Evolutionary conservation across 2,888 invertebrate genomes (phyloP), one percentile per base, ranked within the genome.

Genomic region (Luperina testacea): DNA sequence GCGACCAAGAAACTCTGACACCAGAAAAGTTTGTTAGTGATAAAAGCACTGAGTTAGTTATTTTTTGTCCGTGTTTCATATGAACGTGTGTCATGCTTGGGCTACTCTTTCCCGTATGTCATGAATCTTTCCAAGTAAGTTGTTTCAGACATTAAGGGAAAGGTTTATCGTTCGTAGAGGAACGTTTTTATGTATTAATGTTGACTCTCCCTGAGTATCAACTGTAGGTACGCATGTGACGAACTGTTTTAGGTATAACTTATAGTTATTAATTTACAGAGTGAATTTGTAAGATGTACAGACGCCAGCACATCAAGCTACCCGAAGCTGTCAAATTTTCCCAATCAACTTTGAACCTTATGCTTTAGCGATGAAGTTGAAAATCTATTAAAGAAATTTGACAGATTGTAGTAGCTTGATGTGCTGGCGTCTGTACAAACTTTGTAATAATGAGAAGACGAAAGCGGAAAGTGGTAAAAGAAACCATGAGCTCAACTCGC

Each of bases 131-230:
- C 63, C 76, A 63, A 69, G 80, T 76, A 76, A 80, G 77, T 81
- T 64, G 70, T 64, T 80, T 51, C 13, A 51, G 80, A 73, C 65
- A 84, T 83, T 83, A 84, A 42, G 57, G 32, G 11, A 51, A 74
- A 80, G 80, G 84, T 84, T 83, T 73, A 83, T 76, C 48, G 80
- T 61, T 84, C 59, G 57, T 68, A 38, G 42, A 70, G 42, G 48
- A 84, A 80, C 20, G 74, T 13, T 65, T 82, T 64, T 68, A 51
- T 75, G 27, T 65, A 45, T 76, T 70, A 45, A 61, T 71, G 69
- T 65, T 65, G 32, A 64, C 38, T 81, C 32, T 20, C 38, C 15
- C 0, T 20, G 51, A 73, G 4, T 80, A 64, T 38, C 15, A 53
- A 61, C 77, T 9, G 9, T 42, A 51, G 17, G 5, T 64, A 51